Conservation (phyloP, 2,113 vertebrate genomes). For the Panthera uncia region DNA sequence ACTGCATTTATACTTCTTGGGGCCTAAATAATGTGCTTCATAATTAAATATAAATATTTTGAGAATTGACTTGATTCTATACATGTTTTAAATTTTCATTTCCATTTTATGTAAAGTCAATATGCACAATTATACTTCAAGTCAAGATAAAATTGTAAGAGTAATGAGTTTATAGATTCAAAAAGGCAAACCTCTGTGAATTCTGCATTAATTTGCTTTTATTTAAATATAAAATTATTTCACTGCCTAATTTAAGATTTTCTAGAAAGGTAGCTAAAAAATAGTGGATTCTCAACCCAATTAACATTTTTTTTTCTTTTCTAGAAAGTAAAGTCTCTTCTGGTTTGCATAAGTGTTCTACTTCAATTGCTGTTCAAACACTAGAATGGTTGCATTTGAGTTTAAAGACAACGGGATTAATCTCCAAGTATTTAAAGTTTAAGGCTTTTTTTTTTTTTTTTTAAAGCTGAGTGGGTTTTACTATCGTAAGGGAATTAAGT, state of each 20-base stretch:
- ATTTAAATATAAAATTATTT: slow-evolving; percentile 15
- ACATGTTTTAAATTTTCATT: slow-evolving; percentile 1
- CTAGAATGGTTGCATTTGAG: slow-evolving; percentile 31
- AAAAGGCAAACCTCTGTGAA: neutral
- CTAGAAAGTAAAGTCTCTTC: neutral
- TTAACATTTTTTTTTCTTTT: neutral
- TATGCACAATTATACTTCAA: neutral
- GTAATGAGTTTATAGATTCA: neutral
- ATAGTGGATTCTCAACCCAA: neutral
- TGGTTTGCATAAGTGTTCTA: slow-evolving; percentile 46
- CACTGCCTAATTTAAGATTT: neutral
- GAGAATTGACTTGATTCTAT: neutral
- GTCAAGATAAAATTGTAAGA: neutral
- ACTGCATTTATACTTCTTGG: neutral
- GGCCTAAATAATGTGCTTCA: neutral
- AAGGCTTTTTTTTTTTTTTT: slow-evolving; percentile 2
- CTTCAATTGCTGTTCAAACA: slow-evolving; percentile 51
- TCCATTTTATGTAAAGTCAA: neutral
- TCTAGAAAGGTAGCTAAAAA: neutral
- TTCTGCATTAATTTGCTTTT: neutral
- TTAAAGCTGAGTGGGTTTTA: slow-evolving; percentile 55
- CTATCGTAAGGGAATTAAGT: slow-evolving; percentile 73
- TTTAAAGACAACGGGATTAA: slow-evolving; percentile 59
- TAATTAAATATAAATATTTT: neutral
- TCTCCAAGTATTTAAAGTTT: slow-evolving; percentile 52